These are phyloP conservation scores for Echinarachnius parma DNA, from an alignment of 53 echinoderm and acorn worm species.

Conservation along the genomic window DNA sequence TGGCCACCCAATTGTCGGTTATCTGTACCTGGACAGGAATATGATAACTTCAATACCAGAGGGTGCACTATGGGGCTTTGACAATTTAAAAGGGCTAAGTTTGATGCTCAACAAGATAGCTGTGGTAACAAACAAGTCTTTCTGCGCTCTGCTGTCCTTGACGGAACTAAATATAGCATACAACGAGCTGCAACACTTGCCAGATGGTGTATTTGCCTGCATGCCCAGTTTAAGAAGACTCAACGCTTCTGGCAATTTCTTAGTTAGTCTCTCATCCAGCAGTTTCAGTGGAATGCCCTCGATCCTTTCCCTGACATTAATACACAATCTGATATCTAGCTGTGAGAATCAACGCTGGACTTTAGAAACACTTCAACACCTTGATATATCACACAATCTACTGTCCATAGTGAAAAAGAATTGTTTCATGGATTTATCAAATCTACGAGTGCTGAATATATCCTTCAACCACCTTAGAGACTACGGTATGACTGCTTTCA, in stretches of 20 bases:
- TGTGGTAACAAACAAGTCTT: background rate
- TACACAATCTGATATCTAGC: background rate
- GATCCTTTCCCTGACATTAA: background rate
- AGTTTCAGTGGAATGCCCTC: conserved; percentile 1
- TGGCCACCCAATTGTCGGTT: too few relatives aligned
- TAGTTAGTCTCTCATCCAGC: background rate
- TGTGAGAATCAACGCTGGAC: background rate
- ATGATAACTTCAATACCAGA: too few relatives aligned
- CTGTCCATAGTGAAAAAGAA: background rate
- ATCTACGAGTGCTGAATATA: background rate
- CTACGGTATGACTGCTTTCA: background rate
- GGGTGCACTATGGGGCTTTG: background rate
- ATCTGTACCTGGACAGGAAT: too few relatives aligned
- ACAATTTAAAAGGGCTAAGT: background rate
- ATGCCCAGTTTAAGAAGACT: background rate
- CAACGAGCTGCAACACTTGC: background rate
- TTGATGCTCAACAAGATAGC: background rate
- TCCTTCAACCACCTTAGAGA: background rate
- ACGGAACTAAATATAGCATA: background rate
- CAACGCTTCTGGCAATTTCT: background rate
- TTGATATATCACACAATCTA: background rate
- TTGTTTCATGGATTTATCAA: background rate
- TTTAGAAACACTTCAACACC: background rate
- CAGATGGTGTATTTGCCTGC: background rate
- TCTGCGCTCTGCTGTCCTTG: background rate